phyloP scores from a whole-genome alignment of 1,140 invertebrate genomes.

The Arion vulgaris region DNA sequence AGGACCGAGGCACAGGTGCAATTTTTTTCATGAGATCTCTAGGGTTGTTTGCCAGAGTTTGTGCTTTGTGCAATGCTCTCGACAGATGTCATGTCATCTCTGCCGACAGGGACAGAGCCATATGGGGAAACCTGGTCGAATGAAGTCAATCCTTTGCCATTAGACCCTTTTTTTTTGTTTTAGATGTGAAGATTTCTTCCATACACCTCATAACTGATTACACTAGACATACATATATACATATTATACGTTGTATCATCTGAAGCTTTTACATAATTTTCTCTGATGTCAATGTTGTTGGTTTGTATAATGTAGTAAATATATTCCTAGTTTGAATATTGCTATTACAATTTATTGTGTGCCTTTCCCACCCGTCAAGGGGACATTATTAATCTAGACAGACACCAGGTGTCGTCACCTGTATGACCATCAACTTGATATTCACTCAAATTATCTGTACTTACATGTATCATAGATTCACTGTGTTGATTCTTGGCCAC shows the following conservation, averaged over 20 bases:
- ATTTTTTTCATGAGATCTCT: too few species aligned
- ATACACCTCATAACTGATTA: too few species aligned
- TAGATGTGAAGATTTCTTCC: too few species aligned
- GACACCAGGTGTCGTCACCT: neutral
- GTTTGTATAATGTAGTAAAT: slow-evolving; percentile 6
- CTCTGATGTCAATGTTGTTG: neutral
- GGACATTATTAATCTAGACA: neutral
- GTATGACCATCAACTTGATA: neutral
- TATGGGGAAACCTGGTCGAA: too few species aligned
- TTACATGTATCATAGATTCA: neutral
- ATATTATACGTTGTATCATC: neutral
- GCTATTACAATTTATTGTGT: neutral
- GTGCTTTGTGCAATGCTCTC: too few species aligned
- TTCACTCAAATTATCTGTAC: slow-evolving; percentile 4
- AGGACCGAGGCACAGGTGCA: too few species aligned
- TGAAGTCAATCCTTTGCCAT: too few species aligned
- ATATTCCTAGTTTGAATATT: neutral
- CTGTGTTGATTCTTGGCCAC: neutral
- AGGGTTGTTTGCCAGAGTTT: too few species aligned
- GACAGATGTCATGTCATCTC: too few species aligned
- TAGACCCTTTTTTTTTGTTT: too few species aligned
- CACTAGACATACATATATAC: too few species aligned
- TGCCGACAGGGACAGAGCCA: too few species aligned
- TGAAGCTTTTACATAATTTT: neutral
- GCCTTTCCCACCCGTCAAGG: neutral